A percentile compares a stretch with the other conserved stretches of the same genome.
These are phyloP conservation scores for Anoplolepis gracilipes DNA, from an alignment of 1,140 invertebrate genomes.

Conservation along the genomic window DNA sequence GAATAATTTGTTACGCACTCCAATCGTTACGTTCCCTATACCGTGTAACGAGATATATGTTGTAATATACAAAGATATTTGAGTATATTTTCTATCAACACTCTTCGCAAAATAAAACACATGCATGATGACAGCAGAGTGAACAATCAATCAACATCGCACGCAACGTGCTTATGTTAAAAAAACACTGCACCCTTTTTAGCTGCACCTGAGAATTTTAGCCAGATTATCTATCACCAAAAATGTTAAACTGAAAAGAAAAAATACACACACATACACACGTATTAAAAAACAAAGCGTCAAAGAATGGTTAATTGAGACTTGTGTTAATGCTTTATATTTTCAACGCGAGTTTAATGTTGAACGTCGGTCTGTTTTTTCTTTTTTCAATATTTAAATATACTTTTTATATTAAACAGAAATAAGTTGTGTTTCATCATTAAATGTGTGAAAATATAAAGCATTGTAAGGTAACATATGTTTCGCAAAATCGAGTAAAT, in stretches of 20 bases:
- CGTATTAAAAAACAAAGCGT: constrained; percentile 3
- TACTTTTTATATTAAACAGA: neutral
- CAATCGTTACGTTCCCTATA: neutral
- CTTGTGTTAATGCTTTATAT: constrained; percentile 25
- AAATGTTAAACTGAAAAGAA: constrained; percentile 56
- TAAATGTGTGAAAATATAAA: constrained; percentile 29
- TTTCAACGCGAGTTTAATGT: neutral
- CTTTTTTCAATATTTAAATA: neutral
- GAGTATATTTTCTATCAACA: neutral
- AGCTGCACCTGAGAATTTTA: constrained; percentile 10
- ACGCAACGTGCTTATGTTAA: neutral
- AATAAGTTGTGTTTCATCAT: neutral
- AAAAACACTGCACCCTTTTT: constrained; percentile 17
- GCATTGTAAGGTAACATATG: neutral
- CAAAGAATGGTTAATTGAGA: neutral
- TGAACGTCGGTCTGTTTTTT: neutral
- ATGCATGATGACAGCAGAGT: constrained; percentile 11
- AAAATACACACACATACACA: constrained; percentile 19
- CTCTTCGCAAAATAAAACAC: neutral
- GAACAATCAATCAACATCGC: constrained; percentile 16
- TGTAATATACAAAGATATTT: neutral
- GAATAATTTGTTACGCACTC: neutral
- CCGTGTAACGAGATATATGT: neutral
- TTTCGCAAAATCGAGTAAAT: constrained; percentile 24
- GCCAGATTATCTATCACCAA: constrained; percentile 32